Base-by-base conservation (phyloP, 2,888 invertebrate genomes). In the Cheilosia urbana region DNA sequence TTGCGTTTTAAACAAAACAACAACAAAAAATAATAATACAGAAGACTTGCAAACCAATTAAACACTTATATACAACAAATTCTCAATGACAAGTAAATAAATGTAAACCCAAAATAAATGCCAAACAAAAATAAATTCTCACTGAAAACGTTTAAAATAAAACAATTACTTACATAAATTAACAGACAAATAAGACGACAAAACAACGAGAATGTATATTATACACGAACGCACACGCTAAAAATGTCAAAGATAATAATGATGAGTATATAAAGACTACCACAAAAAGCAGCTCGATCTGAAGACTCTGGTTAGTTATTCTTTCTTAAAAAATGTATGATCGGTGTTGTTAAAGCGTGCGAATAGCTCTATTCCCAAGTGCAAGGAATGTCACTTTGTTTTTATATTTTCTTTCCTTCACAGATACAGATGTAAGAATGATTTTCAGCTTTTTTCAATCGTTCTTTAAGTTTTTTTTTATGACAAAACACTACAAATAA, bases 81-180 rank as follows among this genome's bases (percentile, higher is more conserved):
- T 68, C 24, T 79, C 51, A 75, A 58, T 57, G 49, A 72, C 72
- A 83, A 40, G 66, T 21, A 51, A 37, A 53, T 24, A 55, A 63
- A 63, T 1, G 19, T 47, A 47, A 45, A 30, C 55, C n/a, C 60
- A 15, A 65, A 55, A 49, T 53, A 79, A 79, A 68, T 34, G 40
- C 62, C 62, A 17, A 27, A 58, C 53, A 51, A 62, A 55, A 60
- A 47, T 40, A 73, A 40, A 34, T 55, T 58, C 68, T 62, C 57
- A 49, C 11, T 83, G 65, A 57, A 69, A 79, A 82, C 34, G 55
- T 55, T 27, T 53, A 65, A 76, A 72, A 66, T 34, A 83, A 78
- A 83, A 75, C 78, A 82, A 65, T 69, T 82, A 83, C 82, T 81
- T 87, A 87, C 87, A 87, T 83, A 66, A 66, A 77, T 75, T 13